Evolutionary conservation across 2,113 vertebrate species (phyloP).

Genomic region (Hydrochoerus hydrochaeris): DNA sequence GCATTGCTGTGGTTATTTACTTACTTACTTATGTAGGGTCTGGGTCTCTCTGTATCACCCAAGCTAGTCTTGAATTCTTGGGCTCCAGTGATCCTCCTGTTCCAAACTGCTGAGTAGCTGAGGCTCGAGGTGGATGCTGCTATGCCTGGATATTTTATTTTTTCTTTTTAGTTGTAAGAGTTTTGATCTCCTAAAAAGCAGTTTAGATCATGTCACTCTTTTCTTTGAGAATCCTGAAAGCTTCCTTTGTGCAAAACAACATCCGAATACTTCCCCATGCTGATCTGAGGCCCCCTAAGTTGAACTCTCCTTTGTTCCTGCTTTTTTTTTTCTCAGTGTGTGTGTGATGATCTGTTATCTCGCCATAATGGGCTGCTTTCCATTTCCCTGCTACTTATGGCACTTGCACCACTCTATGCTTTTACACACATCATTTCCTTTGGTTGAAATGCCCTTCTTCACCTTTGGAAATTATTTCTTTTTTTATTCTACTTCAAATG

Average conservation of each 20-base stretch:
- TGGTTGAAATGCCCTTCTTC: neutral
- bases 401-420: neutral
- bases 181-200: neutral
- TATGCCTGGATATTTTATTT: neutral
- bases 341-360: neutral
- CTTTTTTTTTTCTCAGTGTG: neutral
- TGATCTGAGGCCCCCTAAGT: neutral
- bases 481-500: conserved; percentile 10
- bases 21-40: neutral
- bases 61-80: neutral
- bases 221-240: conserved; percentile 31
- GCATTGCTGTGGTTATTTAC: neutral
- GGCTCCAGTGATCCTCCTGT: neutral
- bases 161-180: neutral
- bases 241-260: neutral
- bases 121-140: neutral
- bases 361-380: neutral
- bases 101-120: neutral
- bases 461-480: neutral
- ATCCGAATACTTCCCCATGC: neutral
- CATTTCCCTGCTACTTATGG: neutral
- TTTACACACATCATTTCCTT: neutral
- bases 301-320: neutral
- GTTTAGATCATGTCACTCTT: neutral
- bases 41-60: neutral